Percentiles rank a stretch among this genome's conserved stretches.
Conservation (phyloP, 2,113 vertebrate genomes). For the Mandrillus leucophaeus region DNA sequence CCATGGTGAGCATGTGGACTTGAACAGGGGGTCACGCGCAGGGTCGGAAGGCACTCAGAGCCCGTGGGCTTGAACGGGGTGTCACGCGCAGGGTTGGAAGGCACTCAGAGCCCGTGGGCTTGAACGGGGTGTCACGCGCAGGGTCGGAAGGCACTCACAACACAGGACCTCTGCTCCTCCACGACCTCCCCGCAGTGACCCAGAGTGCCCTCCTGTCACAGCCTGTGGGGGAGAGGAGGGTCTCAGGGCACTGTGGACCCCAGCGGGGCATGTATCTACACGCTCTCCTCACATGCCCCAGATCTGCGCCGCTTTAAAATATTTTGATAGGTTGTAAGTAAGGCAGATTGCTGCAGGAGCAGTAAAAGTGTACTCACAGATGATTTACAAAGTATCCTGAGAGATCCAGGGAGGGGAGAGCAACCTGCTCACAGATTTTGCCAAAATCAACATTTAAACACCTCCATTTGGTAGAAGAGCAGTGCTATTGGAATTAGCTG, state of each 20-base stretch:
- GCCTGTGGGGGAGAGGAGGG: no score
- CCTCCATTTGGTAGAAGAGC: slow-evolving; percentile 59
- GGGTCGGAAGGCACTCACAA: rapidly evolving
- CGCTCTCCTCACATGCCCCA: not conserved
- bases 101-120: rapidly evolving
- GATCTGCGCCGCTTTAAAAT: not conserved
- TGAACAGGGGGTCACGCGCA: not conserved
- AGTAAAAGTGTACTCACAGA: not conserved
- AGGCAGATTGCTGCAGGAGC: not conserved
- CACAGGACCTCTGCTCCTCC: not conserved
- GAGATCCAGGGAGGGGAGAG: not conserved
- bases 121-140: not conserved
- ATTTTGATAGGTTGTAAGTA: not conserved
- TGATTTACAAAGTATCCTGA: not conserved
- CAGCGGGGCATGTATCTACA: no score
- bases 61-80: not conserved
- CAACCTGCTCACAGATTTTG: not conserved
- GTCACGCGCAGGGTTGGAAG: no score
- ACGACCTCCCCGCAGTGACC: not conserved
- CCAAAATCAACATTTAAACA: not conserved
- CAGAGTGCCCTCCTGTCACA: not conserved
- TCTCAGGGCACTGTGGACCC: not conserved
- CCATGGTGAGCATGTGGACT: not conserved
- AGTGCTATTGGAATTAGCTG: not conserved
- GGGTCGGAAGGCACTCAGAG: rapidly evolving